These are phyloP conservation scores for Anorthoa munda DNA, from an alignment of 2,888 invertebrate species.

Conservation along the genomic window DNA sequence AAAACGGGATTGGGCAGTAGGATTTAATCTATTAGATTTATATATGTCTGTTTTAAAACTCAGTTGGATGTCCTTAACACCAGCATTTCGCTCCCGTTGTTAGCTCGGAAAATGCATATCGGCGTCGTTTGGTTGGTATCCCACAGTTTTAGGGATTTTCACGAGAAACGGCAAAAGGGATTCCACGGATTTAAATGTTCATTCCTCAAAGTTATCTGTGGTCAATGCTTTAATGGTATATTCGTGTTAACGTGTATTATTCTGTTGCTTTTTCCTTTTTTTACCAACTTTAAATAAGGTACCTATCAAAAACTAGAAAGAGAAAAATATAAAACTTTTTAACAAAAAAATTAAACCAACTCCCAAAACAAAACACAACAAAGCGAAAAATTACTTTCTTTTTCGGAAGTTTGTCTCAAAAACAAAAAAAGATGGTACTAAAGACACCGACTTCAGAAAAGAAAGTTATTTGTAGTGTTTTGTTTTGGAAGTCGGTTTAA, in stretches of 20 bases:
- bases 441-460: no score
- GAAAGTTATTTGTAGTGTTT: no score
- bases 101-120: constrained; percentile 55
- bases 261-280: neutral
- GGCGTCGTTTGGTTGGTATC: constrained; percentile 31
- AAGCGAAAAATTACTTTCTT: no score
- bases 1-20: no score
- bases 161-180: constrained; percentile 30
- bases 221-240: constrained; percentile 28
- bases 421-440: no score
- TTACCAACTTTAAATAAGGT: no score
- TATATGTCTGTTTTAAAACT: neutral
- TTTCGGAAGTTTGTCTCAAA: no score
- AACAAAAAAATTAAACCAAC: no score
- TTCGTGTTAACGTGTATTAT: constrained; percentile 4
- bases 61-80: neutral
- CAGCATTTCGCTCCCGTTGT: constrained; percentile 24
- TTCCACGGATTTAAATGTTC: constrained; percentile 43
- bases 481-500: no score
- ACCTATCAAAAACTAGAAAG: no score
- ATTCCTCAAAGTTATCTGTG: constrained; percentile 31
- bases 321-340: no score
- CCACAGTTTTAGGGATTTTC: constrained; percentile 51
- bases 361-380: no score
- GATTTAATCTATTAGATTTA: neutral